Evolutionary conservation across 2,113 vertebrate species (phyloP), one percentile per base, ranked within the genome.

Genomic region (Craseonycteris thonglongyai): DNA sequence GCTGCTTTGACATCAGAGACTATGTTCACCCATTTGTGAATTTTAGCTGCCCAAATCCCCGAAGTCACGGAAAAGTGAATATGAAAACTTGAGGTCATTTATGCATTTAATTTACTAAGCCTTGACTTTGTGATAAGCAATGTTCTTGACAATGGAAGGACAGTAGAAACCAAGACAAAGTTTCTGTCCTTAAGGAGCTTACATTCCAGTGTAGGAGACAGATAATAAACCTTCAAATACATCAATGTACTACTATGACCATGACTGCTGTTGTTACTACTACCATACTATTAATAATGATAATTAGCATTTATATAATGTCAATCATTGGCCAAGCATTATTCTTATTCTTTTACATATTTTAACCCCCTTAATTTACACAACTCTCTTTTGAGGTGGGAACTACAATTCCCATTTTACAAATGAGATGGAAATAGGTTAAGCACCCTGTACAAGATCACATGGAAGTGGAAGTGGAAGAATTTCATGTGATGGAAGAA

Each of bases 341-440:
- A 28, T 59, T 79, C n/a, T 83, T 24, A 49, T n/a, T 90, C 13
- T 51, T 59, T 74, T 79, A 30, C 24, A 47, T 38, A 11, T 16
- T 24, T 76, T 79, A 35, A 45, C 26, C 69, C 13, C n/a, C 56
- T 95, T 93, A 90, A 51, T 89, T 72, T 30, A 38, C 58, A 68
- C n/a, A 12, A 61, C n/a, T 26, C 38, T 90, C 35, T 76, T 88
- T 75, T 86, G 63, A 63, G 26, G 7, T 90, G 54, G 26, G 3
- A 45, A 28, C 35, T 59, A 35, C n/a, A 65, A 80, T 82, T 13
- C 10, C 24, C 24, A 42, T 83, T 83, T 59, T 75, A 83, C 22
- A 75, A n/a, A 75, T 82, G 61, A 74, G 81, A 14, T 7, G 42
- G 5, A 40, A 61, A 68, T 13, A 56, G 30, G 10, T 54, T 30